Base-by-base conservation (phyloP, 2,113 vertebrate species). In the Desmodus rotundus region DNA sequence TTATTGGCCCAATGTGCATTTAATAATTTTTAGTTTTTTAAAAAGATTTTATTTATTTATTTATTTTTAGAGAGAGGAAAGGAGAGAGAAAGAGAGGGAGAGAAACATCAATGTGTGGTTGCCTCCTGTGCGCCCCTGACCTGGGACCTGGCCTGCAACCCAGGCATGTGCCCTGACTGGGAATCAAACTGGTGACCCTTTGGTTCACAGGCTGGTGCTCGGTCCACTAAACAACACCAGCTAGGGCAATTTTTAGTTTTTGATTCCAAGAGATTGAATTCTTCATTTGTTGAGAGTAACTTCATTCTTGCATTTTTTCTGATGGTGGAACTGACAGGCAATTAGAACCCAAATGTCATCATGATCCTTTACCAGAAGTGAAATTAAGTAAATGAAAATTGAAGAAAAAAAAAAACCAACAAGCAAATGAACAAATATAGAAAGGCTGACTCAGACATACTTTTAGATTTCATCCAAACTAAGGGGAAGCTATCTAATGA, bases 381-480 rank as follows among this genome's bases (percentile, higher is more conserved):
- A 96, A 92, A 93, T 92, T 22, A 94, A 91, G 54, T 89, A 92
- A 90, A 81, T 45, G 24, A 16, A 93, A 90, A 56, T 76, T 61
- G 56, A 50, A 70, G 94, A 80, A 10, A 73, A 54, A 90, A 68
- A 54, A 9, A 87, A 65, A 84, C 12, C 28, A 76, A 47, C 8
- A 12, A 86, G 67, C 28, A 38, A 74, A 83, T 72, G 81, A 33
- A 56, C 24, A 56, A 78, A 47, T 47, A 41, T 9, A 20, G 28
- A 93, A 93, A 36, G 28, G 33, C 24, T 61, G 86, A 91, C 33
- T 92, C 13, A 65, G 67, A 54, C 47, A 19, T 68, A 31, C 74
- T 70, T 92, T 80, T 65, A 14, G 28, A 50, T 88, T 73, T 92
- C 76, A 43, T 38, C 52, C 52, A 73, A 41, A 43, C 47, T 33